These are phyloP conservation scores for Cryptophagus acutangulus DNA, from an alignment of 2,888 invertebrate genomes.

Conservation along the genomic window DNA sequence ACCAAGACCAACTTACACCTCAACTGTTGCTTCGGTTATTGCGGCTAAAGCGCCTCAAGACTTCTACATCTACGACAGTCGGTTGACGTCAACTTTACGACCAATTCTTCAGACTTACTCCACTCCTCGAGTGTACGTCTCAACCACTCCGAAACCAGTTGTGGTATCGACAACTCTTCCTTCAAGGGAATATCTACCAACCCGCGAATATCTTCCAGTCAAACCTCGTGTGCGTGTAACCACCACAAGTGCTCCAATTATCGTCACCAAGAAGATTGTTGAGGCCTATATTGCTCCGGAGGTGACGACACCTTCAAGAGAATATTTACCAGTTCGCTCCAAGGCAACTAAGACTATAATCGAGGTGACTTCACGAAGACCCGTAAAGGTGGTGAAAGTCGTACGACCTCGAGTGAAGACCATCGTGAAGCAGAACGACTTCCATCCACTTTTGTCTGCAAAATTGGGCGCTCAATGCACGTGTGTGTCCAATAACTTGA, in stretches of 20 bases:
- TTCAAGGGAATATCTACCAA: constrained; percentile 14
- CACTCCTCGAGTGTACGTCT: constrained; percentile 15
- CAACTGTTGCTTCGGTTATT: constrained; percentile 43
- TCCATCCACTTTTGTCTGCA: constrained; percentile 64
- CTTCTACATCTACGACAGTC: constrained; percentile 33
- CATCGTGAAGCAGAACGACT: constrained; percentile 65
- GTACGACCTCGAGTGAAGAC: constrained; percentile 53
- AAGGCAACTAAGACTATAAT: constrained; percentile 11
- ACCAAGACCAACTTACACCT: constrained; percentile 42
- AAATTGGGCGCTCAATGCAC: constrained; percentile 72
- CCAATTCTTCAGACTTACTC: constrained; percentile 10
- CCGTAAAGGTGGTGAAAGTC: constrained; percentile 22
- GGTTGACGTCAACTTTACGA: constrained; percentile 26
- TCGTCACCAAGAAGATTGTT: constrained; percentile 1
- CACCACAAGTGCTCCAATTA: constrained; percentile 6
- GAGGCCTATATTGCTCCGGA: too few relatives aligned
- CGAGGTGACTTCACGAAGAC: constrained; percentile 18
- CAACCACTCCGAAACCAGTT: constrained; percentile 7
- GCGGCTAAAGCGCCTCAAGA: constrained; percentile 26
- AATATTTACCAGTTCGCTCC: constrained; percentile 32
- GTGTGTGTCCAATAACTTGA: constrained; percentile 57
- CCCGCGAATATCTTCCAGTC: constrained; percentile 23
- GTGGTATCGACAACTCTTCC: constrained; percentile 13
- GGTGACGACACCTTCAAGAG: constrained; percentile 28
- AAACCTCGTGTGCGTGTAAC: constrained; percentile 12